These are phyloP conservation scores for Characodon lateralis DNA, from an alignment of 2,797 vertebrate species.

Conservation along the genomic window DNA sequence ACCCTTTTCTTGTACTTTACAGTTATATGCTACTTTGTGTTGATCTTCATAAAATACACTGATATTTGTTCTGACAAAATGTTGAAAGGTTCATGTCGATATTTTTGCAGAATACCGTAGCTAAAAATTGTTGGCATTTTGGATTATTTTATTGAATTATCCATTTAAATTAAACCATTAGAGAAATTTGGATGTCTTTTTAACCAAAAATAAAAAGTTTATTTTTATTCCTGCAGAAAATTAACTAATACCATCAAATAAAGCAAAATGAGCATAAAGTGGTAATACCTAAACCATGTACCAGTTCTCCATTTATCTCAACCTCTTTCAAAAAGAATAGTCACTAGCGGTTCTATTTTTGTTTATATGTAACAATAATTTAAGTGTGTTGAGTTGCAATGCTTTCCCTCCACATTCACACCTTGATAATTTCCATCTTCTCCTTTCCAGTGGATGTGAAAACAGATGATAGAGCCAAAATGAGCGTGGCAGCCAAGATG, in stretches of 20 bases:
- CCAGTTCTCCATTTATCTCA: background rate
- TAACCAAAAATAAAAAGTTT: background rate
- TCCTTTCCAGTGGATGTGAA: constrained; percentile 76
- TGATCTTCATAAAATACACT: background rate
- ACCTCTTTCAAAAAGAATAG: background rate
- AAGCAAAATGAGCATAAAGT: background rate
- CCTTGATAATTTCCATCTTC: constrained; percentile 15
- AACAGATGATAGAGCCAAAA: constrained; percentile 82
- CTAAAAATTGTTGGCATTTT: background rate
- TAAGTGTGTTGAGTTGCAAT: background rate
- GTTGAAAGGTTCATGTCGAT: background rate
- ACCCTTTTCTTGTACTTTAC: too few relatives aligned
- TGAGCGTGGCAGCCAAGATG: constrained; percentile 88
- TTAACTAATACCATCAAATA: background rate
- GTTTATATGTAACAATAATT: background rate
- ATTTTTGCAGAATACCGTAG: background rate
- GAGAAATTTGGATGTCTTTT: background rate
- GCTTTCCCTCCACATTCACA: background rate
- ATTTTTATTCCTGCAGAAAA: background rate
- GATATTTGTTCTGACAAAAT: background rate
- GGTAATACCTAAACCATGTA: background rate
- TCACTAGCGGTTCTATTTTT: background rate
- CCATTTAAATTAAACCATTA: background rate
- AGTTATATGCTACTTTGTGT: too few relatives aligned
- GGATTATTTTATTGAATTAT: background rate